phyloP scores from a whole-genome alignment of 1,140 invertebrate genomes.

The Glomeris maerens region DNA sequence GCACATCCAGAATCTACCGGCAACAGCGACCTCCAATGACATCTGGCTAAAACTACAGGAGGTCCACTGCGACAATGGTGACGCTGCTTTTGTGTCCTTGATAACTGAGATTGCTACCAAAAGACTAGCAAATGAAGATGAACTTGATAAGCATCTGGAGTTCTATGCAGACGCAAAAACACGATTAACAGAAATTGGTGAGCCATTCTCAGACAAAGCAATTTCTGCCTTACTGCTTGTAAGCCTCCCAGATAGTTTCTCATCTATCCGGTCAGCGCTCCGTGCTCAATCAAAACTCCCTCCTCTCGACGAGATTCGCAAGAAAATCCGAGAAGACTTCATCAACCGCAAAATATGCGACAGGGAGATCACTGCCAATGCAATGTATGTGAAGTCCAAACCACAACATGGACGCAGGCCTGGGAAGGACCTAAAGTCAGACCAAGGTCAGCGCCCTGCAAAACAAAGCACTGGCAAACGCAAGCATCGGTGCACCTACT shows the following conservation, averaged over 20 bases:
- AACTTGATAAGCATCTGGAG: constrained; percentile 4
- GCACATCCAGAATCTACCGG: not conserved
- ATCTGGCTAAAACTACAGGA: not conserved
- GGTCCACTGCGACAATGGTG: not conserved
- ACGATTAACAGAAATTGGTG: not conserved
- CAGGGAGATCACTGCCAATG: not conserved
- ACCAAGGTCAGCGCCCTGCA: not conserved
- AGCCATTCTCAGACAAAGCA: not conserved
- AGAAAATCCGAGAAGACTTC: constrained; percentile 3
- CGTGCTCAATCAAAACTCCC: not conserved
- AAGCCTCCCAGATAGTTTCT: not conserved
- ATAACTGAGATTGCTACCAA: not conserved
- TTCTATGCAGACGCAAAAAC: not conserved
- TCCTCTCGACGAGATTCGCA: not conserved
- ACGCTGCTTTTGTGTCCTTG: not conserved
- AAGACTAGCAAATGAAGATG: not conserved
- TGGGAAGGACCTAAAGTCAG: not conserved
- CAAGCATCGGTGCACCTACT: not conserved
- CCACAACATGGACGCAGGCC: not conserved
- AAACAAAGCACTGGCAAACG: not conserved
- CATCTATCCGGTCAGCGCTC: constrained; percentile 3
- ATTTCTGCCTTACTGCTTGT: constrained; percentile 1
- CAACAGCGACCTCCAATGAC: not conserved
- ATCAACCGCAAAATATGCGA: not conserved
- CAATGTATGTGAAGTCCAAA: not conserved